Evolutionary conservation across 2,113 vertebrate species (phyloP).

Genomic region (Ivindomyrus marchei): DNA sequence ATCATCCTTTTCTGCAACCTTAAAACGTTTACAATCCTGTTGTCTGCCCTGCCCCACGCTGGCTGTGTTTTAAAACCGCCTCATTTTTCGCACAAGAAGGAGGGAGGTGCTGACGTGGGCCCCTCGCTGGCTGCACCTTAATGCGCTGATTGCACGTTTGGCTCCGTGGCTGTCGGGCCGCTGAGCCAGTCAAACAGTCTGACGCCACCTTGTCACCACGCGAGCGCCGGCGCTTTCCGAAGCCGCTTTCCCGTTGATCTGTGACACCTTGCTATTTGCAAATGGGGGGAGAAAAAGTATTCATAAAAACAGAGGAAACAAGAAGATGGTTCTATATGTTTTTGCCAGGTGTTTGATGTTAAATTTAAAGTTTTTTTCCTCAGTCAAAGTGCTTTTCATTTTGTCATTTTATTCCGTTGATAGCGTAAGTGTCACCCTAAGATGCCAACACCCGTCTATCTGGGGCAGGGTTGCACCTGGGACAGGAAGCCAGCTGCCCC

Average conservation of each 20-base stretch:
- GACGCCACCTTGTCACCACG: constrained; percentile 94
- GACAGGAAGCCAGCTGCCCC: background rate
- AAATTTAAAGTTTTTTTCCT: background rate
- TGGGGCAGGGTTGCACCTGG: background rate
- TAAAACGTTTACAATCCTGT: background rate
- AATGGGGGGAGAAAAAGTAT: constrained; percentile 48
- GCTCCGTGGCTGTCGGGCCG: constrained; percentile 83
- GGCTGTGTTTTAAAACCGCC: background rate
- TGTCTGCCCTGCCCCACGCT: background rate
- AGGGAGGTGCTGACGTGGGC: background rate
- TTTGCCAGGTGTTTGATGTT: background rate
- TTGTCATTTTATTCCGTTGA: background rate
- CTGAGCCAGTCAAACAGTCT: constrained; percentile 81
- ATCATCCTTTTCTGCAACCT: background rate
- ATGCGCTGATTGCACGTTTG: constrained; percentile 97
- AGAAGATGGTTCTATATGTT: constrained; percentile 37
- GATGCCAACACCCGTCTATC: background rate
- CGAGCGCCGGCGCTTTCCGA: constrained; percentile 76
- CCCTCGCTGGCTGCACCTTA: constrained; percentile 75
- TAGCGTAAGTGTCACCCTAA: background rate
- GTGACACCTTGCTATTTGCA: constrained; percentile 69
- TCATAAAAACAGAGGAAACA: constrained; percentile 50
- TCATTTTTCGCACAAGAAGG: background rate
- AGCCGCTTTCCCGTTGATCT: constrained; percentile 79
- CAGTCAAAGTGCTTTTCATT: background rate